A percentile compares a stretch with the other conserved stretches of the same genome.
These are phyloP conservation scores for Dicyrtomina minuta DNA, from an alignment of 2,888 invertebrate species.

Conservation along the genomic window DNA sequence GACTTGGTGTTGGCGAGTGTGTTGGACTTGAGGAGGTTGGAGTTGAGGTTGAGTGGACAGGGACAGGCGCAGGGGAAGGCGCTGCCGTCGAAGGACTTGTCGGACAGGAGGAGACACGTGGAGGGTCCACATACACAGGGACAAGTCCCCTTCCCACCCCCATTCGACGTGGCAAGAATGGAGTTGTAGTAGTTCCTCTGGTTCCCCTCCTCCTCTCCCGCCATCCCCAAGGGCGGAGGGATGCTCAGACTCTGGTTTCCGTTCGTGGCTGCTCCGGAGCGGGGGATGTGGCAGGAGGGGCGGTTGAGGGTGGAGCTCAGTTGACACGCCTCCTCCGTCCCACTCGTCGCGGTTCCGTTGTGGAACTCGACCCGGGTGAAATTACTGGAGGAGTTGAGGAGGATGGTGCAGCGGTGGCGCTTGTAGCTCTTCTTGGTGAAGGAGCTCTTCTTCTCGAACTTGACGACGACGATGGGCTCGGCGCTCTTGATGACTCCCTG, in stretches of 20 bases:
- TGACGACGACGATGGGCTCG: conserved; percentile 48
- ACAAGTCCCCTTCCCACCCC: too few relatives aligned
- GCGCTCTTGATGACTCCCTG: conserved; percentile 14
- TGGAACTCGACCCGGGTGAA: neutral
- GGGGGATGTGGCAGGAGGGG: neutral
- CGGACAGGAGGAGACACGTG: too few relatives aligned
- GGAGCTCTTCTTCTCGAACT: conserved; percentile 43
- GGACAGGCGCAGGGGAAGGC: too few relatives aligned
- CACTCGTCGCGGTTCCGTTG: neutral
- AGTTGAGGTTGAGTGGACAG: neutral
- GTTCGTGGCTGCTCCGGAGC: too few relatives aligned
- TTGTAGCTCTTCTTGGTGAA: conserved; percentile 4
- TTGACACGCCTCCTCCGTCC: too few relatives aligned
- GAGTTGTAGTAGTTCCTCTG: too few relatives aligned
- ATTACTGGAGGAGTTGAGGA: conserved; percentile 35
- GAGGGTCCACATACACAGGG: too few relatives aligned
- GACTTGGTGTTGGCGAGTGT: neutral
- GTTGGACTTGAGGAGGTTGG: neutral
- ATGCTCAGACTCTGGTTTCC: too few relatives aligned
- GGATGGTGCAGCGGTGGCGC: conserved; percentile 44
- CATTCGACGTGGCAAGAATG: too few relatives aligned
- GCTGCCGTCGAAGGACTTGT: too few relatives aligned
- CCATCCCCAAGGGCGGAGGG: conserved; percentile 1
- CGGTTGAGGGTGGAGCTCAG: neutral
- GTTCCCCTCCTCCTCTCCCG: neutral